phyloP scores from a whole-genome alignment of 2,888 invertebrate species.

The Parnassius smintheus region DNA sequence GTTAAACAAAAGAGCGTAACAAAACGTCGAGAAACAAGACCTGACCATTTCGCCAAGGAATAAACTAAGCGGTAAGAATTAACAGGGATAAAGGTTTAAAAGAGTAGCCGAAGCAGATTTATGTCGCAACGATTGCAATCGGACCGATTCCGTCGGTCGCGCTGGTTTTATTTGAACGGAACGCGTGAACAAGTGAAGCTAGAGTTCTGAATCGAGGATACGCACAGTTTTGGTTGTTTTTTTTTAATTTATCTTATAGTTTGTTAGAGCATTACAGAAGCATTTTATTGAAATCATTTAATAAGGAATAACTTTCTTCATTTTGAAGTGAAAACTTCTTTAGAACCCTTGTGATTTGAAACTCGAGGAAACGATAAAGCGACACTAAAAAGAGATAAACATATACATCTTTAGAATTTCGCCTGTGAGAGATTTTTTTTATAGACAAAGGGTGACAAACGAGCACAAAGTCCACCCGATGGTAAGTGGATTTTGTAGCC shows the following conservation, averaged over 20 bases:
- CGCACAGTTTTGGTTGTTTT: conserved; percentile 2
- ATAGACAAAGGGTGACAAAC: too few species aligned
- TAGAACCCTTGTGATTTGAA: too few species aligned
- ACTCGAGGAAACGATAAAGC: too few species aligned
- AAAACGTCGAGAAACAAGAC: conserved; percentile 68
- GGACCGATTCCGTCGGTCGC: conserved; percentile 68
- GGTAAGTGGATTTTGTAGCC: too few species aligned
- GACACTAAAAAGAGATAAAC: too few species aligned
- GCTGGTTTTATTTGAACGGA: conserved; percentile 58
- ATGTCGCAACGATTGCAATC: conserved; percentile 78
- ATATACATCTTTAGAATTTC: too few species aligned
- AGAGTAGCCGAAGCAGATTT: conserved; percentile 80
- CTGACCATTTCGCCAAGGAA: conserved; percentile 73
- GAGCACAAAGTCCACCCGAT: too few species aligned
- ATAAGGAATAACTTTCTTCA: too few species aligned
- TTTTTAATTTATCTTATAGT: conserved; percentile 8
- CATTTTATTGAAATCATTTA: too few species aligned
- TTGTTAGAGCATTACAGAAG: not conserved
- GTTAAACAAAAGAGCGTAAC: conserved; percentile 75
- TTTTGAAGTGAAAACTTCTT: too few species aligned
- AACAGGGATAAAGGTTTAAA: conserved; percentile 80
- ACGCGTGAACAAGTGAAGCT: conserved; percentile 33
- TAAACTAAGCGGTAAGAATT: conserved; percentile 81
- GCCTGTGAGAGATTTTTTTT: too few species aligned
- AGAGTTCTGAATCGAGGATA: conserved; percentile 20